Conservation (phyloP, 2,888 invertebrate species). For the Aethes cnicana region DNA sequence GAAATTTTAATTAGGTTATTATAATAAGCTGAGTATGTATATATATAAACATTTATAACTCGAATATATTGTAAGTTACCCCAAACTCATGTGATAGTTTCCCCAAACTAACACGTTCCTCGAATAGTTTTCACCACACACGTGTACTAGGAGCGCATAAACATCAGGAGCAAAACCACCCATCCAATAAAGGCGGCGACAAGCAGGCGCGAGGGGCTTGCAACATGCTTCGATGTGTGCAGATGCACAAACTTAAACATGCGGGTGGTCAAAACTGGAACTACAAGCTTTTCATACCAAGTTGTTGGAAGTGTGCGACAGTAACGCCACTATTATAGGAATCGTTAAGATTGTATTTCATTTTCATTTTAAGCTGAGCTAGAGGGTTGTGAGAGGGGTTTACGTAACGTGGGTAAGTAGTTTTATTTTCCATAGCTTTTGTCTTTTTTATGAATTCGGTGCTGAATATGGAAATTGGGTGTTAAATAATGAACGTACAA, state of each 20-base stretch:
- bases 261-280: not conserved
- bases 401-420: conserved; percentile 7
- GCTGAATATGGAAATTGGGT: too few relatives aligned
- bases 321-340: not conserved
- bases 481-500: too few relatives aligned
- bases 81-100: not conserved
- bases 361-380: too few relatives aligned
- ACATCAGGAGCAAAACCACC: conserved; percentile 27
- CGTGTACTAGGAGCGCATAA: conserved; percentile 32
- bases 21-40: too few relatives aligned
- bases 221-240: conserved; percentile 14
- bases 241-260: conserved; percentile 8
- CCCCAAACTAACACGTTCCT: not conserved
- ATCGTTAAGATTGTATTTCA: conserved; percentile 1
- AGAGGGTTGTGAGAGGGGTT: conserved; percentile 12
- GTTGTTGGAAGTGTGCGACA: not conserved
- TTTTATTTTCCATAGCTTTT: too few relatives aligned
- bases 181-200: conserved; percentile 41
- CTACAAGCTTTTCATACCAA: not conserved
- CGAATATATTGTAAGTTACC: too few relatives aligned
- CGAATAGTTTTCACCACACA: conserved; percentile 24
- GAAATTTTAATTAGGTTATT: too few relatives aligned
- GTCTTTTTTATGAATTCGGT: too few relatives aligned
- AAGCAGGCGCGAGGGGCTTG: conserved; percentile 35
- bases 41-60: too few relatives aligned